phyloP scores from a whole-genome alignment of 2,888 invertebrate genomes.

The Scaptomyza reducta region DNA sequence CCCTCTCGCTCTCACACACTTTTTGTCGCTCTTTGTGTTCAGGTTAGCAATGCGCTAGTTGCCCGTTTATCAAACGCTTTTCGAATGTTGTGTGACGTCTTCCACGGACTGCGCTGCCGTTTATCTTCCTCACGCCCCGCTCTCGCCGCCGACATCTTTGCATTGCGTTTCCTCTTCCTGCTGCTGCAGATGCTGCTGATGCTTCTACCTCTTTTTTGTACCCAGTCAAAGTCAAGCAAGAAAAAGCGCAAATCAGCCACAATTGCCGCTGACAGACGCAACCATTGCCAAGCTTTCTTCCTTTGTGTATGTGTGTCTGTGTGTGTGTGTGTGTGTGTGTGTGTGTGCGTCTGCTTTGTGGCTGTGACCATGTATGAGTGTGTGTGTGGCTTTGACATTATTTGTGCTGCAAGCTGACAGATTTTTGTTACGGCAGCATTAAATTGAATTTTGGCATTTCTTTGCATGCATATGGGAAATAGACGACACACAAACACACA shows the following conservation, averaged over 20 bases:
- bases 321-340: constrained; percentile 13
- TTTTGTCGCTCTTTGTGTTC: not conserved
- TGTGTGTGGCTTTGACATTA: constrained; percentile 73
- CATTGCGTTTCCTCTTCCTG: not conserved
- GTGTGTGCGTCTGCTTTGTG: constrained; percentile 46
- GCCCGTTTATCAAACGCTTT: constrained; percentile 72
- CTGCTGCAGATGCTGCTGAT: not conserved
- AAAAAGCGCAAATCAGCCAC: constrained; percentile 79
- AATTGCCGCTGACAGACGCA: constrained; percentile 75
- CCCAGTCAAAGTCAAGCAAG: constrained; percentile 36
- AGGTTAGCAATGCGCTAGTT: constrained; percentile 13
- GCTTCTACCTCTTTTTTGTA: constrained; percentile 5
- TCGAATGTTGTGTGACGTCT: constrained; percentile 54
- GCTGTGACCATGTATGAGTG: constrained; percentile 24
- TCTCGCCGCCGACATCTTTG: constrained; percentile 3
- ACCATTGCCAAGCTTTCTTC: constrained; percentile 58
- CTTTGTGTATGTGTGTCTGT: constrained; percentile 26
- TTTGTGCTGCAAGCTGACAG: constrained; percentile 79
- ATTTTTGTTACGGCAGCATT: constrained; percentile 76
- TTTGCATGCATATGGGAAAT: constrained; percentile 61
- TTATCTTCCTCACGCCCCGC: constrained; percentile 37
- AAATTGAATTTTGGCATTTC: constrained; percentile 79
- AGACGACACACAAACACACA: constrained; percentile 16
- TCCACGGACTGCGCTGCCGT: constrained; percentile 32
- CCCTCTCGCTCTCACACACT: not conserved